Evolutionary conservation across 2,797 vertebrate species (phyloP).

Genomic region (Menidia menidia): DNA sequence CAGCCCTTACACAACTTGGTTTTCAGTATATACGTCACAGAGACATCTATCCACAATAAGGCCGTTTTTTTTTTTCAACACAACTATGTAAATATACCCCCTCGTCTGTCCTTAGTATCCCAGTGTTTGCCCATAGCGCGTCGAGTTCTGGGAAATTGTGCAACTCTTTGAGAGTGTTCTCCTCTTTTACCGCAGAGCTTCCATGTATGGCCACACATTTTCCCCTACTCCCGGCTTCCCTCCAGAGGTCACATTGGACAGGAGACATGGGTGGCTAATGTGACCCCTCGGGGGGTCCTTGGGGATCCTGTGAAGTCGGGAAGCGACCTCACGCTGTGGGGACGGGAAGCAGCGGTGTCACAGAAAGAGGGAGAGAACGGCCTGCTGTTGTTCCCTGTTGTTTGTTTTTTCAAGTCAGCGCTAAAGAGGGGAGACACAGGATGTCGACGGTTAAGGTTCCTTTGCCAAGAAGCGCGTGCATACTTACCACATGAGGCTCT

Average conservation of each 20-base stretch:
- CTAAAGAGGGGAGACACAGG: conserved; percentile 53
- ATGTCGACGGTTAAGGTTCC: conserved; percentile 41
- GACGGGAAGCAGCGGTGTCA: conserved; percentile 49
- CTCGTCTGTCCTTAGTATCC: conserved; percentile 22
- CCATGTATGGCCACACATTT: conserved; percentile 43
- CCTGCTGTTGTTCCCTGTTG: conserved; percentile 45
- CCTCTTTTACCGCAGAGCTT: conserved; percentile 36
- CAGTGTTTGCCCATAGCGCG: conserved; percentile 44
- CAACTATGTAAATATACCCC: conserved; percentile 50
- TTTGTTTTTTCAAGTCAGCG: conserved; percentile 59
- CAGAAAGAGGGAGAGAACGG: conserved; percentile 47
- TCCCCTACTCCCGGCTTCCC: conserved; percentile 34
- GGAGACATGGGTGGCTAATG: conserved; percentile 74
- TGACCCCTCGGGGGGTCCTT: conserved; percentile 33
- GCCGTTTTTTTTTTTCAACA: conserved; percentile 34
- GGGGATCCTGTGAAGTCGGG: conserved; percentile 43
- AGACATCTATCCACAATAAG: conserved; percentile 19
- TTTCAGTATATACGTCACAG: conserved; percentile 20
- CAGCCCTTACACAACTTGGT: conserved; percentile 26
- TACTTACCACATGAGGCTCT: neutral
- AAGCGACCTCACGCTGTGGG: conserved; percentile 25
- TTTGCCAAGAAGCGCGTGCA: conserved; percentile 16
- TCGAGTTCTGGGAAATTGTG: conserved; percentile 65
- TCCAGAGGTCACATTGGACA: conserved; percentile 70
- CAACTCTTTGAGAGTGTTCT: conserved; percentile 44